Conservation (phyloP, 2,888 invertebrate species). For the Blera fallax region DNA sequence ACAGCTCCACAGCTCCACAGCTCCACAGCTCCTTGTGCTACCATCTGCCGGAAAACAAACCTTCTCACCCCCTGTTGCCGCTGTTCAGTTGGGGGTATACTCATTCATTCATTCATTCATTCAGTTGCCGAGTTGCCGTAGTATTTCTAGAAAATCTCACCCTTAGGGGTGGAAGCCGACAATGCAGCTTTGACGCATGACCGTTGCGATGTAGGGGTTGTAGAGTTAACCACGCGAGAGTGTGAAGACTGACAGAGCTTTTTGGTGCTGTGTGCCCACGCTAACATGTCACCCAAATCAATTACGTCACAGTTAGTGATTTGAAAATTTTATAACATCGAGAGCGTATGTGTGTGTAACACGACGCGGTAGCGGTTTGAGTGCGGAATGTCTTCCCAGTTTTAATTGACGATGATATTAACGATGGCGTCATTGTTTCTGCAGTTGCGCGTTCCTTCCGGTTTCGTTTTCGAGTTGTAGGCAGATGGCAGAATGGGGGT, state of each 20-base stretch:
- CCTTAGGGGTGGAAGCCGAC: background rate
- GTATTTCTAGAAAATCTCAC: conserved; percentile 51
- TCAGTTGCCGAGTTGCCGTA: conserved; percentile 40
- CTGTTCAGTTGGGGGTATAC: conserved; percentile 6
- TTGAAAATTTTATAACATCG: conserved; percentile 39
- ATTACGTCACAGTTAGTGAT: conserved; percentile 78
- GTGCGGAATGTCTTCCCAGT: background rate
- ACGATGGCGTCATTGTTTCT: conserved; percentile 42
- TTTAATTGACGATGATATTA: conserved; percentile 28
- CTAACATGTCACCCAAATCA: conserved; percentile 68
- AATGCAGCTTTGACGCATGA: conserved; percentile 19
- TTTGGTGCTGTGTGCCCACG: conserved; percentile 47
- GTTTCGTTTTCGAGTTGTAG: background rate
- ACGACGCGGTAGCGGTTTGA: background rate
- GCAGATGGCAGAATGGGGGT: background rate
- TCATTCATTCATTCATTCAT: conserved; percentile 68
- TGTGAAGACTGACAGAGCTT: conserved; percentile 32
- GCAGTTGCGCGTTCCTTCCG: conserved; percentile 46
- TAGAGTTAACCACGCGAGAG: background rate
- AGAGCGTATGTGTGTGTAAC: background rate
- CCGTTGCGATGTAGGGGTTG: background rate
- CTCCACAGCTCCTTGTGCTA: background rate
- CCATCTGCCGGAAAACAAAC: background rate
- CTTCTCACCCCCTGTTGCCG: conserved; percentile 4
- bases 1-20: too few species aligned